Conservation (phyloP, 2,113 vertebrate species). For the Periophthalmodon schlosseri region DNA sequence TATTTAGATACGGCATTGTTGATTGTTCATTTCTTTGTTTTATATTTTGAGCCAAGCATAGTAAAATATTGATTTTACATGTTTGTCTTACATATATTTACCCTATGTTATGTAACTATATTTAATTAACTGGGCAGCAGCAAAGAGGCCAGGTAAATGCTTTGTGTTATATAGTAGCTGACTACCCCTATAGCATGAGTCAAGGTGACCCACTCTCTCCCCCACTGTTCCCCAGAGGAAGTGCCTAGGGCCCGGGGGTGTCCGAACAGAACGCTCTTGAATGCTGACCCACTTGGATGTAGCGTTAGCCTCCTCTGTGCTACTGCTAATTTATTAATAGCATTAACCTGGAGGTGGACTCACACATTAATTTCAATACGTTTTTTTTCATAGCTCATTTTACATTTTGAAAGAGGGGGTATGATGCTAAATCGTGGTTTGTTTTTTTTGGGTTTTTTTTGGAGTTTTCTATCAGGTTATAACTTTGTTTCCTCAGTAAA, state of each 20-base stretch:
- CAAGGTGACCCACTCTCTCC: slow-evolving; percentile 44
- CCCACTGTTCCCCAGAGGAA: slow-evolving; percentile 19
- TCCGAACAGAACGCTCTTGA: slow-evolving; percentile 26
- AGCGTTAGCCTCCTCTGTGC: slow-evolving; percentile 7
- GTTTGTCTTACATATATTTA: background rate
- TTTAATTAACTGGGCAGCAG: background rate
- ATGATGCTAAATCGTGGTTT: too few relatives aligned
- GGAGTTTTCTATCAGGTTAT: too few relatives aligned
- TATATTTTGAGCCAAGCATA: too few relatives aligned
- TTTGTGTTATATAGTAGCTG: background rate
- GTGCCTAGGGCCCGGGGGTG: slow-evolving; percentile 24
- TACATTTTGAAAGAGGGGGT: too few relatives aligned
- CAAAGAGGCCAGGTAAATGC: background rate
- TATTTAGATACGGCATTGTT: too few relatives aligned
- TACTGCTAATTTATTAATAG: slow-evolving; percentile 35
- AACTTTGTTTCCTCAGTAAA: too few relatives aligned
- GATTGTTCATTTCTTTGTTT: too few relatives aligned
- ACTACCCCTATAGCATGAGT: slow-evolving; percentile 23
- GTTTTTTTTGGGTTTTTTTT: too few relatives aligned
- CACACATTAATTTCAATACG: background rate
- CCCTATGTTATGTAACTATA: background rate
- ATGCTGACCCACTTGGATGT: slow-evolving; percentile 44
- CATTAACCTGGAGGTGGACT: background rate
- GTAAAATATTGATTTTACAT: too few relatives aligned
- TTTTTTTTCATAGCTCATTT: background rate